Conservation (phyloP, 2,797 vertebrate species). For the Nannoperca australis region DNA sequence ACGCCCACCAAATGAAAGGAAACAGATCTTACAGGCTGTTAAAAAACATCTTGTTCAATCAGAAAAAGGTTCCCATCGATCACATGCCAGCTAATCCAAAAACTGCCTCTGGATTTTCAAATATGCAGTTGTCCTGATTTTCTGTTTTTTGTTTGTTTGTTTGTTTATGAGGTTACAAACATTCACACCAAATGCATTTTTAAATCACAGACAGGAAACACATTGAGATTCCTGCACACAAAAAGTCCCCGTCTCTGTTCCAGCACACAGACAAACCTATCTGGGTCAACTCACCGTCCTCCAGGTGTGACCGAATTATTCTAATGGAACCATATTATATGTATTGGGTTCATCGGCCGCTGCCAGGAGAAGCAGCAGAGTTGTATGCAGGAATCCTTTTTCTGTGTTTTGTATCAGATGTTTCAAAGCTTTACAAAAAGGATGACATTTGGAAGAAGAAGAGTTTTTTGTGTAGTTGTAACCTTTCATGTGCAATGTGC, state of each 20-base stretch:
- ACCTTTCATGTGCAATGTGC: not conserved
- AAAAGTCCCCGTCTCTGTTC: not conserved
- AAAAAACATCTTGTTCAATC: not conserved
- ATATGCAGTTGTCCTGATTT: not conserved
- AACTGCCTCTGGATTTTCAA: not conserved
- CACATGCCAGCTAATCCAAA: not conserved
- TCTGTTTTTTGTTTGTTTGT: not conserved
- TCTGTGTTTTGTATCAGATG: not conserved
- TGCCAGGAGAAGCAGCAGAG: constrained; percentile 3
- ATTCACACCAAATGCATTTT: not conserved
- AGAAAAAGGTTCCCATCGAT: not conserved
- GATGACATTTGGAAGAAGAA: not conserved
- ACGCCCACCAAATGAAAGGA: not conserved
- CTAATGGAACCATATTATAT: not conserved
- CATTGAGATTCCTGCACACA: not conserved
- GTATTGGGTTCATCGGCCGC: not conserved
- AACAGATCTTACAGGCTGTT: not conserved
- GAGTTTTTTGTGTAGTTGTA: not conserved
- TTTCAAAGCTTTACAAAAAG: not conserved
- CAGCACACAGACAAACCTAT: not conserved
- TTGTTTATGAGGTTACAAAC: not conserved
- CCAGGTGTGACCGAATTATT: constrained; percentile 40
- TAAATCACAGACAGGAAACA: not conserved
- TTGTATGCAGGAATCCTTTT: not conserved
- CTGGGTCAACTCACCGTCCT: not conserved